These are phyloP conservation scores for Apamea crenata DNA, from an alignment of 2,888 invertebrate genomes.

Conservation along the genomic window DNA sequence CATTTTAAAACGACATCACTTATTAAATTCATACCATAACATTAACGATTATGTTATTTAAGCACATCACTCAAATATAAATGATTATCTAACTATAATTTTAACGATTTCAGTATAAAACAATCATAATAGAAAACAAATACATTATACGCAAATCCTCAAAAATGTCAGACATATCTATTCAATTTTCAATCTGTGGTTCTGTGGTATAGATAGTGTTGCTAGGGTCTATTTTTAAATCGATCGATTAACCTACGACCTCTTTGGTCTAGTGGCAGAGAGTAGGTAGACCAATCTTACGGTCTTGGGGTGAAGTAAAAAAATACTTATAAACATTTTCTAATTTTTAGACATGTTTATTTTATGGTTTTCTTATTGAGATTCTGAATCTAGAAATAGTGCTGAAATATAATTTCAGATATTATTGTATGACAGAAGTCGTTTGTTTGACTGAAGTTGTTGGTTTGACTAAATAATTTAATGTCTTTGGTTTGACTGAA, in stretches of 20 bases:
- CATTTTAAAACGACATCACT: constrained; percentile 17
- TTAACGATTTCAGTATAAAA: constrained; percentile 23
- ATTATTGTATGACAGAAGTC: too few species aligned
- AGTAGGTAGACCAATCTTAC: neutral
- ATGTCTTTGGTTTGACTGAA: too few species aligned
- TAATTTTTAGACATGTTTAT: neutral
- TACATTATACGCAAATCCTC: constrained; percentile 36
- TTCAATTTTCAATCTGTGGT: constrained; percentile 46
- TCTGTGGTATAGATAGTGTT: constrained; percentile 41
- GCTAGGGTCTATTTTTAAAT: constrained; percentile 38
- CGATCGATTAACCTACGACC: constrained; percentile 39
- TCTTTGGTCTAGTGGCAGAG: constrained; percentile 40
- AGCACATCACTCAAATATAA: neutral
- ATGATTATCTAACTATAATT: neutral
- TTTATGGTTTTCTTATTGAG: neutral
- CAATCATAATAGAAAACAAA: constrained; percentile 47
- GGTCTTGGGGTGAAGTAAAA: neutral
- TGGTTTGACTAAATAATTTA: too few species aligned
- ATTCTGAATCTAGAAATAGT: neutral
- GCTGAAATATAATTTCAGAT: neutral
- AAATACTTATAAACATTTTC: too few species aligned
- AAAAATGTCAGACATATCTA: constrained; percentile 41
- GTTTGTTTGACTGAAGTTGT: too few species aligned
- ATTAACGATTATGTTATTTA: neutral
- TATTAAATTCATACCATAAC: neutral